Evolutionary conservation across 2,888 invertebrate species (phyloP).

Genomic region (Hemicrepidius hirtus): DNA sequence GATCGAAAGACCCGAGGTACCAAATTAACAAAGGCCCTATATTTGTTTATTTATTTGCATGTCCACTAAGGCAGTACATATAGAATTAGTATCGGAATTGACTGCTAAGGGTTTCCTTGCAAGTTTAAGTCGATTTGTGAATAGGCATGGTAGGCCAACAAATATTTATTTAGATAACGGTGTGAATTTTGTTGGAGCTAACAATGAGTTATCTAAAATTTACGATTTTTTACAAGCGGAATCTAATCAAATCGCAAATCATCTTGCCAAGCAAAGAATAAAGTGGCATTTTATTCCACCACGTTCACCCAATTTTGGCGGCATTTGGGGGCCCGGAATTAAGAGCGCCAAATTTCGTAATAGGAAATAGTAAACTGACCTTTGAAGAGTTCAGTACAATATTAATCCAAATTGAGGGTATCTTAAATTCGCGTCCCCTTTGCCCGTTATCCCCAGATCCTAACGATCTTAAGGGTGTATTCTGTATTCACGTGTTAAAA

Average conservation of each 20-base stretch:
- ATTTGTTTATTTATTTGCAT: slow-evolving; percentile 58
- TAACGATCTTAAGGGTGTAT: neutral
- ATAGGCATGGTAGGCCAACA: slow-evolving; percentile 15
- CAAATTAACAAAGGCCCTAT: slow-evolving; percentile 54
- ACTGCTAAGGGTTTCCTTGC: slow-evolving; percentile 28
- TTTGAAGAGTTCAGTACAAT: neutral
- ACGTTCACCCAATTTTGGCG: slow-evolving; percentile 53
- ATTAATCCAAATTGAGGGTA: neutral
- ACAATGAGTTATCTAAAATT: slow-evolving; percentile 26
- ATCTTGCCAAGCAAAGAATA: slow-evolving; percentile 30
- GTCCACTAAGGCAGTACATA: slow-evolving; percentile 57
- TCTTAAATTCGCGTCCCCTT: too few species aligned
- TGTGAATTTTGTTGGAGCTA: slow-evolving; percentile 28
- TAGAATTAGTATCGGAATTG: slow-evolving; percentile 49
- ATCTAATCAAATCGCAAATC: neutral
- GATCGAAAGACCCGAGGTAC: slow-evolving; percentile 43
- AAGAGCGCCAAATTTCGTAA: slow-evolving; percentile 42
- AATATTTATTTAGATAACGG: slow-evolving; percentile 38
- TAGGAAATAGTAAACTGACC: slow-evolving; percentile 8
- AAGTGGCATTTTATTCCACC: slow-evolving; percentile 53
- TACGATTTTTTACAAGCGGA: slow-evolving; percentile 8
- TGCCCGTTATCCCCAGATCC: neutral
- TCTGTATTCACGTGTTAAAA: too few species aligned
- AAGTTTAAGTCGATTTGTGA: slow-evolving; percentile 12
- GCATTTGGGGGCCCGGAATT: slow-evolving; percentile 46